These are phyloP conservation scores for Irena cyanogastra DNA, from an alignment of 2,113 vertebrate species.

Conservation along the genomic window DNA sequence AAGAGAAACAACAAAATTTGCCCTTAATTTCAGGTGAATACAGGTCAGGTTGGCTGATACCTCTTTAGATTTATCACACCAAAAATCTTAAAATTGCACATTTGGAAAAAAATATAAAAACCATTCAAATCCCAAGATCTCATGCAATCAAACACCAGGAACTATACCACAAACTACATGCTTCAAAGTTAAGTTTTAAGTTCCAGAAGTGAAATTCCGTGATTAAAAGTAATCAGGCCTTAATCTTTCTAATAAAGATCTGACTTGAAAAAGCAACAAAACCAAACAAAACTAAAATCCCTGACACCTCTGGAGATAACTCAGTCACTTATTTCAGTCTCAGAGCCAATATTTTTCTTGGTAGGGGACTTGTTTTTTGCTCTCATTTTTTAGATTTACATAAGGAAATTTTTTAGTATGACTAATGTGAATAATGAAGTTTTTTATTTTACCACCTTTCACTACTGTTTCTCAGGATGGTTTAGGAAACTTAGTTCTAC, in stretches of 20 bases:
- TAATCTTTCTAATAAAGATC: background rate
- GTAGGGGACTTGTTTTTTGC: background rate
- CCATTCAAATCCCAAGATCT: background rate
- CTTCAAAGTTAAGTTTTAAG: background rate
- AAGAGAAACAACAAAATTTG: background rate
- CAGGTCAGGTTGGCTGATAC: background rate
- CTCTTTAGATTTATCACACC: background rate
- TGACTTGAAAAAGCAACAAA: background rate
- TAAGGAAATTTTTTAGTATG: background rate
- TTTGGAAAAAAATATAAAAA: background rate
- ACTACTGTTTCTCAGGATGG: background rate
- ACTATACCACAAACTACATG: accelerated
- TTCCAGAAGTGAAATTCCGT: background rate
- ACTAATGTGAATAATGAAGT: background rate
- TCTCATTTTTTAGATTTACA: background rate
- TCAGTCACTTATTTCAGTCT: background rate
- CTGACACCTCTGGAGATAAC: background rate
- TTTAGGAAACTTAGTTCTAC: background rate
- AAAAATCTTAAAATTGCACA: background rate
- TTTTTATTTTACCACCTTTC: background rate
- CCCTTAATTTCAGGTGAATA: background rate
- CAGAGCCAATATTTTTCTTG: background rate
- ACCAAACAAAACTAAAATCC: background rate
- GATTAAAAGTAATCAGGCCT: background rate
- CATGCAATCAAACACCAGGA: background rate